Evolutionary conservation across 2,797 vertebrate genomes (phyloP), one percentile per base, ranked within the genome.

Genomic region (Heteromormyrus szaboi): DNA sequence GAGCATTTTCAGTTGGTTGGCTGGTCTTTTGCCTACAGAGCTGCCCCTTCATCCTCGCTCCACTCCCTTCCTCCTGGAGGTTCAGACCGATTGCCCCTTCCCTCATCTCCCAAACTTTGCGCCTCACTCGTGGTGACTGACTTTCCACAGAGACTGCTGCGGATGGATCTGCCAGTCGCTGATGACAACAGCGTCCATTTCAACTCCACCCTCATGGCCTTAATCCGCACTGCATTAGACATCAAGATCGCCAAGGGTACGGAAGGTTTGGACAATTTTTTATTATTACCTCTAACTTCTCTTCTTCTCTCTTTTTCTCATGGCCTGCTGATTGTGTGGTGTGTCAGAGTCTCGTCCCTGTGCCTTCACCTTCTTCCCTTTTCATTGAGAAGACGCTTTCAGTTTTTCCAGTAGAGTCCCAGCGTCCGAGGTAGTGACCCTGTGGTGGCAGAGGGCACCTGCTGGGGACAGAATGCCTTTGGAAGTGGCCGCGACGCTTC

Each of bases 181-280:
- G 94, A 95, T 0, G 96, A 96, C 94, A 96, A 96, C 93, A 96
- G 96, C 0, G 96, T 97, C 51, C 96, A 97, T 91, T 96, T 96
- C 93, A 95, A 95, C 87, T 96, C 95, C 87, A 96, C 95, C 46
- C 96, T 96, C 91, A 96, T 95, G 96, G 95, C 96, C 90, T 92
- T 97, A 92, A 97, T 97, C 91, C 94, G 96, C 83, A 97, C 96
- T 0, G 96, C 96, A 19, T 93, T 97, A 91, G 96, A 97, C 91
- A 97, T 97, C 93, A 97, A 97, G 92, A 97, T 97, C 22, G 96
- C 96, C 92, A 97, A 97, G 93, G 96, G 94, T 95, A 94, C 94
- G 93, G 93, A 93, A 95, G 92, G 90, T 94, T 95, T 93, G 92
- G 89, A 92, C 19, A 29, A 22, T 50, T 51, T 12, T 4, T 84